Percentiles rank a stretch among this genome's conserved stretches.
These are phyloP conservation scores for Dysmachus trigonus DNA, from an alignment of 2,888 invertebrate genomes.

Conservation along the genomic window DNA sequence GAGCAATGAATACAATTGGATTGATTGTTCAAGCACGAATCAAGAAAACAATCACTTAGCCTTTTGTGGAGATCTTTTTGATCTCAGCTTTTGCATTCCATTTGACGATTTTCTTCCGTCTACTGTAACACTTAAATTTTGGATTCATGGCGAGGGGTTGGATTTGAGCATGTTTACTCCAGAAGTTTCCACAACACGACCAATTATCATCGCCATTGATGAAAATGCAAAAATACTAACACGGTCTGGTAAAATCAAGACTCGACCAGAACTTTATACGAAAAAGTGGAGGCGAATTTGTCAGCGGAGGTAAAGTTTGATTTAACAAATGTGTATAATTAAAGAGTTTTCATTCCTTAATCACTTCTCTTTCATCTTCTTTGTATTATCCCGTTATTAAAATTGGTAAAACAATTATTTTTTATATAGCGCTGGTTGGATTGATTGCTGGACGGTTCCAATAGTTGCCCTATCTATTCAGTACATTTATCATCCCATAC, in stretches of 20 bases:
- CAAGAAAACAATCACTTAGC: constrained; percentile 95
- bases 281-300: constrained; percentile 87
- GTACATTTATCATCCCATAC: constrained; percentile 92
- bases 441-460: constrained; percentile 96
- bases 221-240: constrained; percentile 88
- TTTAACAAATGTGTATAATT: background rate
- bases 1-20: constrained; percentile 98
- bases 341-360: too few species aligned
- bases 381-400: too few species aligned
- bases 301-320: constrained; percentile 66
- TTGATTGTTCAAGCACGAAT: constrained; percentile 95
- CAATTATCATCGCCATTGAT: constrained; percentile 83
- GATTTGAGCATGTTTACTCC: constrained; percentile 91
- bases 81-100: constrained; percentile 92
- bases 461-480: constrained; percentile 91
- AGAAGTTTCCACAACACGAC: constrained; percentile 88
- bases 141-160: constrained; percentile 94
- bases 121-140: constrained; percentile 87
- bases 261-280: constrained; percentile 66
- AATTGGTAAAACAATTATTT: too few species aligned
- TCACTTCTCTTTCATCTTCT: too few species aligned
- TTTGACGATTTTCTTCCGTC: constrained; percentile 94
- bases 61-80: constrained; percentile 92
- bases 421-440: constrained; percentile 76
- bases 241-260: constrained; percentile 73